Conservation (phyloP, 2,797 vertebrate genomes). For the Hyperoplus lanceolatus region DNA sequence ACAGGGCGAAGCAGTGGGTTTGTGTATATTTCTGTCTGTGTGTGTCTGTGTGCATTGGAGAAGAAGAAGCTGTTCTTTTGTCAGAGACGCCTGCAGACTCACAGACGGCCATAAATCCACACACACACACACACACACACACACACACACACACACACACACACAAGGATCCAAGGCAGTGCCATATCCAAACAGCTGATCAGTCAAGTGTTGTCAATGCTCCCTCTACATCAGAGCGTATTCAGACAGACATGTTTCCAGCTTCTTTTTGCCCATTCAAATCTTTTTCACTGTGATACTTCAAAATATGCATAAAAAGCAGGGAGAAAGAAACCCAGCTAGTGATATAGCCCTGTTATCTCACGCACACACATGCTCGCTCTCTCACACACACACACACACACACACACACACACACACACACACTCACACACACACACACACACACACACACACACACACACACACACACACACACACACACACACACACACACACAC, state of each 20-base stretch:
- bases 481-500: conserved; percentile 5
- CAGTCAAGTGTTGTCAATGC: too few species aligned
- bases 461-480: not conserved
- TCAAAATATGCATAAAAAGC: not conserved
- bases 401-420: too few species aligned
- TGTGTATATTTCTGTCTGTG: not conserved
- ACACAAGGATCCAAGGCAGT: not conserved
- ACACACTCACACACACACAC: too few species aligned
- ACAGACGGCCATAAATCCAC: conserved; percentile 45
- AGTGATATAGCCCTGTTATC: too few species aligned
- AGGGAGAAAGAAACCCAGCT: not conserved
- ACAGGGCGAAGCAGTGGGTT: conserved; percentile 16
- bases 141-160: not conserved
- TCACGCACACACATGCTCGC: too few species aligned
- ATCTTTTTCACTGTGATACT: too few species aligned
- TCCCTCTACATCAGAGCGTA: too few species aligned
- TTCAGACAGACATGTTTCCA: too few species aligned
- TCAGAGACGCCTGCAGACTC: conserved; percentile 27
- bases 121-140: conserved; percentile 9
- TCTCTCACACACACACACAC: too few species aligned
- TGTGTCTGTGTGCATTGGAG: not conserved
- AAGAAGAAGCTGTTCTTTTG: conserved; percentile 16
- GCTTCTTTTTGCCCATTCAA: too few species aligned
- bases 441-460: not conserved
- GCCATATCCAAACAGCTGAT: too few species aligned